Base-by-base conservation (phyloP, 2,888 invertebrate species). In the Malthinus flaveolus region DNA sequence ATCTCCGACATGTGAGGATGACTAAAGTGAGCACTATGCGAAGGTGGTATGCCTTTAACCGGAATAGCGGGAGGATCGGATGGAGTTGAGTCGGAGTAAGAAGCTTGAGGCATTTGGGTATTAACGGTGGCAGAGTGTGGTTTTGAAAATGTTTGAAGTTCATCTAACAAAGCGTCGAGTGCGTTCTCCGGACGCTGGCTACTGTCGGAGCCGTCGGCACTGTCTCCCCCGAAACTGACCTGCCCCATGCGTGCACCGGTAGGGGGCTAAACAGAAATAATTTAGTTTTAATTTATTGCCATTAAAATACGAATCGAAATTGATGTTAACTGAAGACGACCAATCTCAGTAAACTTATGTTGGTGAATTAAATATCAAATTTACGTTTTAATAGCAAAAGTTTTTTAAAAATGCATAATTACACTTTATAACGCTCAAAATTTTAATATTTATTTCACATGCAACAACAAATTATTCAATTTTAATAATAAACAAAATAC, bases 121-220 rank as follows among this genome's bases (percentile, higher is more conserved):
- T 65, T 71, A 23, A 69, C 68, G 47, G 69, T 65, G 44, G 68
- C 66, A 33, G 68, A 61, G 63, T 76, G 80, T 49, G 93, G 93
- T 76, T 89, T 88, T 53, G 93, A 88, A 79, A 93, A 93, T 32
- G 93, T 93, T 80, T 94, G 93, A 66, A 94, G 84, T 80, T 95
- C 94, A 79, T 93, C 93, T 91, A 95, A 82, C 89, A 95, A 81
- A 87, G 93, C 93, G 88, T 95, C 95, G 90, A 95, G 93, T 87
- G 94, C 93, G 90, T 94, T 95, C 88, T 94, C 93, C 85, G 92
- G 84, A 82, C 89, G 87, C 81, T 84, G 83, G 80, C 69, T 67
- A 76, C 81, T 75, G 82, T 82, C 80, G 80, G 80, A 58, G 81
- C 79, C 55, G 82, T 73, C 75, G 81, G 81, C 76, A 80, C 79